Conservation (phyloP, 2,888 invertebrate species). For the Homarus gammarus region DNA sequence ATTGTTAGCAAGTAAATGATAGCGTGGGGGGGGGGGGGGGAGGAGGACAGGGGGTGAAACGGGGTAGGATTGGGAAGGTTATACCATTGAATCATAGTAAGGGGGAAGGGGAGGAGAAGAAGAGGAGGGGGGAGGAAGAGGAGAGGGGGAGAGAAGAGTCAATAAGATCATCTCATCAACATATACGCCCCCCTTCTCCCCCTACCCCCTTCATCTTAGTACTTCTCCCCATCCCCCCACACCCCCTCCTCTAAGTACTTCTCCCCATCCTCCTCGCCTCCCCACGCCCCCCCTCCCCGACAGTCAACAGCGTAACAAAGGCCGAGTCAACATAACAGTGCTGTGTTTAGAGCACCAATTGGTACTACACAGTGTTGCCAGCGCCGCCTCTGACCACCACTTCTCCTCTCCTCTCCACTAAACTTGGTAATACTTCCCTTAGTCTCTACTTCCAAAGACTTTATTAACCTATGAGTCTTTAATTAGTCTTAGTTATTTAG, state of each 20-base stretch:
- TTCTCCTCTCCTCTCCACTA: too few relatives aligned
- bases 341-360: conserved; percentile 1
- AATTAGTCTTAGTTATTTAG: too few relatives aligned
- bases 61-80: too few relatives aligned
- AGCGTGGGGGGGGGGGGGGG: neutral
- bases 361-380: neutral
- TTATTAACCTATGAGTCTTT: too few relatives aligned
- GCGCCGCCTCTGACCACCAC: too few relatives aligned
- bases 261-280: neutral
- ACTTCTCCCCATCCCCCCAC: neutral
- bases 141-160: neutral
- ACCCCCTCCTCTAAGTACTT: neutral
- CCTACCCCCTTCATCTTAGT: too few relatives aligned
- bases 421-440: too few relatives aligned
- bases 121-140: neutral
- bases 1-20: too few relatives aligned
- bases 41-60: too few relatives aligned
- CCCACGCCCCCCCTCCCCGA: neutral
- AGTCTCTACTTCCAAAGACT: too few relatives aligned
- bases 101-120: neutral
- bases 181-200: neutral
- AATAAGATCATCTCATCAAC: neutral
- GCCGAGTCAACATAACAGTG: conserved; percentile 6
- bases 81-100: too few relatives aligned
- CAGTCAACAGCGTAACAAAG: conserved; percentile 21